phyloP scores from a whole-genome alignment of 2,888 invertebrate genomes.

The Acronicta leporina region DNA sequence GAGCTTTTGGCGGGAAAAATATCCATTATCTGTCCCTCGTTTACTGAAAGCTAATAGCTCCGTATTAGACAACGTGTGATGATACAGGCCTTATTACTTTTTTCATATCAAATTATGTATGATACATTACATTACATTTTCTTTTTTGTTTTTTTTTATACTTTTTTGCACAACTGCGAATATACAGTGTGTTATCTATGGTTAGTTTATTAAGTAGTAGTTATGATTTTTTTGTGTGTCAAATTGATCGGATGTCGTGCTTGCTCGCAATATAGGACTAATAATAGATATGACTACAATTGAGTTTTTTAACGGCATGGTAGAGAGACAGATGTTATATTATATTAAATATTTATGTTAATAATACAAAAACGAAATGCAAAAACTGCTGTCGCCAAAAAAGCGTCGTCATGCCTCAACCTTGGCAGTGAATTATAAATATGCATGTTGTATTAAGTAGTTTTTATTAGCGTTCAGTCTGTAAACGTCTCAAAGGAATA shows the following conservation, averaged over 20 bases:
- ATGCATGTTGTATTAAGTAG: slow-evolving; percentile 16
- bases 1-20: slow-evolving; percentile 58
- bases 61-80: slow-evolving; percentile 57
- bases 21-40: slow-evolving; percentile 58
- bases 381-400: slow-evolving; percentile 28
- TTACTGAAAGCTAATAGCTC: slow-evolving; percentile 64
- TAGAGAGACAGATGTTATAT: neutral
- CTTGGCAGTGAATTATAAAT: slow-evolving; percentile 38
- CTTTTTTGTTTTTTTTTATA: neutral
- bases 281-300: neutral
- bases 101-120: slow-evolving; percentile 22
- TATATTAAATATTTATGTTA: neutral
- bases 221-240: too few relatives aligned
- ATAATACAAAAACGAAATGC: neutral
- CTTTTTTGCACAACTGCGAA: neutral
- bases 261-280: neutral
- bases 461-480: slow-evolving; percentile 29
- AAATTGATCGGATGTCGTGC: too few relatives aligned
- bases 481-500: slow-evolving; percentile 24
- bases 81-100: slow-evolving; percentile 53
- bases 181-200: neutral
- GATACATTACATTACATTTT: neutral
- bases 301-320: neutral
- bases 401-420: slow-evolving; percentile 14
- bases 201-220: too few relatives aligned